Evolutionary conservation across 2,888 invertebrate species (phyloP).

Genomic region (Synanthedon vespiformis): DNA sequence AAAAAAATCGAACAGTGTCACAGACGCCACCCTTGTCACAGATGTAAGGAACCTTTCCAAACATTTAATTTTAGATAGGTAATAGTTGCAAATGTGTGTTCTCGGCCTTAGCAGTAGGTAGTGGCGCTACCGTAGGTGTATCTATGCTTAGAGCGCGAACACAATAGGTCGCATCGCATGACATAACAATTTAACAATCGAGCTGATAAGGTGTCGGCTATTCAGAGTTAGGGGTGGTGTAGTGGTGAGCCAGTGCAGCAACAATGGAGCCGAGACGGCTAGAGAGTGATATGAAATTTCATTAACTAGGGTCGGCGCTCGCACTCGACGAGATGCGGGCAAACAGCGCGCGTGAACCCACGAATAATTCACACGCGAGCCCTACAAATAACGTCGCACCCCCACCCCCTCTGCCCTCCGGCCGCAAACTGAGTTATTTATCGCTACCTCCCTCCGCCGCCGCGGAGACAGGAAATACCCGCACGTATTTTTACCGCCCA

Average conservation of each 20-base stretch:
- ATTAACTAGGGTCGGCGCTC: constrained; percentile 56
- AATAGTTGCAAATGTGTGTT: too few species aligned
- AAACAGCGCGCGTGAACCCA: constrained; percentile 67
- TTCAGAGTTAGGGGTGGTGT: background rate
- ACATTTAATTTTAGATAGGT: too few species aligned
- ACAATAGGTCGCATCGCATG: constrained; percentile 36
- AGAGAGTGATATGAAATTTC: constrained; percentile 62
- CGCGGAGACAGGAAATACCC: constrained; percentile 60
- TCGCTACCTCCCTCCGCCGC: constrained; percentile 42
- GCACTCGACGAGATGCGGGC: constrained; percentile 52
- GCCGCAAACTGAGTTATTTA: constrained; percentile 66
- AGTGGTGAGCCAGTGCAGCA: constrained; percentile 26
- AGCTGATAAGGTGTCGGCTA: background rate
- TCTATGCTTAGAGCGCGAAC: constrained; percentile 5
- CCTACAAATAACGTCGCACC: constrained; percentile 60
- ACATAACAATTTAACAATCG: constrained; percentile 36
- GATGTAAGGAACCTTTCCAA: too few species aligned
- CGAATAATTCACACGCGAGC: constrained; percentile 71
- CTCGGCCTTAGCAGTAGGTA: too few species aligned
- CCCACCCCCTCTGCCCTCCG: constrained; percentile 16
- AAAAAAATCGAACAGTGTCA: too few species aligned
- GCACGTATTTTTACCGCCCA: constrained; percentile 64
- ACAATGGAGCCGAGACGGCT: constrained; percentile 39
- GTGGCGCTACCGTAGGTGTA: too few species aligned
- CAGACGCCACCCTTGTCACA: too few species aligned